Evolutionary conservation across 2,888 invertebrate genomes (phyloP).

Genomic region (Clanis bilineata): DNA sequence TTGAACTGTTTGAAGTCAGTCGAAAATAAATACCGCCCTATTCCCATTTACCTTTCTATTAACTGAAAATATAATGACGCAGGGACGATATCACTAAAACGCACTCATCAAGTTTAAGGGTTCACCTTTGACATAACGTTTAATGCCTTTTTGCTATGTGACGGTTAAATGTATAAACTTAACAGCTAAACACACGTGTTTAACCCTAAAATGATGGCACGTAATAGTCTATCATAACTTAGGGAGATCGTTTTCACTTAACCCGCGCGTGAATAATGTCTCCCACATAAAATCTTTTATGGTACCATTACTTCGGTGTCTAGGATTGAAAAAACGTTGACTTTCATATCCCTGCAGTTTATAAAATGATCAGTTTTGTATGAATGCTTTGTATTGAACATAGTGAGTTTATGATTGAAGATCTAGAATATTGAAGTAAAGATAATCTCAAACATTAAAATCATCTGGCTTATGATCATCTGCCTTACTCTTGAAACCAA

Average conservation of each 20-base stretch:
- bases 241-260: conserved; percentile 26
- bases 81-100: background rate
- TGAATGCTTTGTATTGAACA: background rate
- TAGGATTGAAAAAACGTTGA: background rate
- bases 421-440: no score
- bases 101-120: conserved; percentile 3
- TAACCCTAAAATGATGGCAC: conserved; percentile 43
- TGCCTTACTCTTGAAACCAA: no score
- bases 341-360: background rate
- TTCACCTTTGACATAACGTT: conserved; percentile 1
- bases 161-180: conserved; percentile 27
- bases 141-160: conserved; percentile 25
- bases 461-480: no score
- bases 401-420: background rate
- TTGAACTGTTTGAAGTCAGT: no score
- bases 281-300: conserved; percentile 16
- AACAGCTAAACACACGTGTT: conserved; percentile 29
- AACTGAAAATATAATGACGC: background rate
- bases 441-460: no score
- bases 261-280: conserved; percentile 10
- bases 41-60: background rate
- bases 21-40: background rate
- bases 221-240: conserved; percentile 45
- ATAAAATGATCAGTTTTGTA: background rate
- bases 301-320: conserved; percentile 10